Conservation (phyloP, 2,113 vertebrate species). For the Pseudorhombus dupliciocellatus region DNA sequence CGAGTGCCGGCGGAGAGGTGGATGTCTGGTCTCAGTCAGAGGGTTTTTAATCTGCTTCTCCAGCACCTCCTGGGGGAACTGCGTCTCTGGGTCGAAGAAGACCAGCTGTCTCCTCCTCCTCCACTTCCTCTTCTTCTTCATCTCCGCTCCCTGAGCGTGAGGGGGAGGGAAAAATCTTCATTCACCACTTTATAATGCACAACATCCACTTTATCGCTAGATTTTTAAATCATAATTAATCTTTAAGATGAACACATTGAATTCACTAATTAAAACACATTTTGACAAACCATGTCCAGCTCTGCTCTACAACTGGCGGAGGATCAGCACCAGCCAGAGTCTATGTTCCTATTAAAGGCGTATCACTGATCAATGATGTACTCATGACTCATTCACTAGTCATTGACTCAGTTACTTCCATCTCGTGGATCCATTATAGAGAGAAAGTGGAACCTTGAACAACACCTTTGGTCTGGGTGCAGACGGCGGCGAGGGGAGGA, state of each 20-base stretch:
- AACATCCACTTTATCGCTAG: not conserved
- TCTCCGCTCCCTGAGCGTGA: constrained; percentile 22
- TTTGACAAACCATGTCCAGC: no score
- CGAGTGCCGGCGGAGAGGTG: not conserved
- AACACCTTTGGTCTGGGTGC: not conserved
- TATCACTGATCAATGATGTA: not conserved
- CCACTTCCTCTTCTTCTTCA: constrained; percentile 38
- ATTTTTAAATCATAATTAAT: not conserved
- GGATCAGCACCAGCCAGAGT: not conserved
- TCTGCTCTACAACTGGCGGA: not conserved
- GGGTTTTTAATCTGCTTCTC: constrained; percentile 55
- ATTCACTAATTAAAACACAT: no score
- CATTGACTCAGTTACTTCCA: not conserved
- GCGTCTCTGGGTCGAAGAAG: constrained; percentile 75
- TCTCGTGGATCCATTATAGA: not conserved
- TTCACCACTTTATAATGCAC: not conserved
- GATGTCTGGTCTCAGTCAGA: constrained; percentile 47
- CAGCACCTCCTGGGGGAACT: constrained; percentile 64
- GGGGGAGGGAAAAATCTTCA: not conserved
- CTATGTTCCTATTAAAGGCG: not conserved
- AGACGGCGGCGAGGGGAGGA: constrained; percentile 9
- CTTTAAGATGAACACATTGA: not conserved
- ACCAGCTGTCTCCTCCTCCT: constrained; percentile 70
- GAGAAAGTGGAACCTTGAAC: constrained; percentile 38
- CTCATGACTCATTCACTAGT: not conserved